Conservation (phyloP, 2,888 invertebrate genomes). For the Apotomis turbidana region DNA sequence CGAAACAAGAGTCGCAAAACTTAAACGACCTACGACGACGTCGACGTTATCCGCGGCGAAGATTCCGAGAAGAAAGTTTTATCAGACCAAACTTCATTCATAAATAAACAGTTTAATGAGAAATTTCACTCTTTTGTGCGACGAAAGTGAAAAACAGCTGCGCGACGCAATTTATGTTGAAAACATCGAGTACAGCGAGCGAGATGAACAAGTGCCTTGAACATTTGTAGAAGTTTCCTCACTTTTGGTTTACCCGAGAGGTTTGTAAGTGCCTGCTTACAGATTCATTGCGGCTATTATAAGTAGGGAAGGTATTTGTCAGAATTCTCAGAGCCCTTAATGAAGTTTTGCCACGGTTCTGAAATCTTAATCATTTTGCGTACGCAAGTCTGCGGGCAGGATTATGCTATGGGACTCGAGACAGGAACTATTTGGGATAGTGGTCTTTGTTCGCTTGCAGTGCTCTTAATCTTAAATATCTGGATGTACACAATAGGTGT, state of each 20-base stretch:
- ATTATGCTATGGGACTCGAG: constrained; percentile 9
- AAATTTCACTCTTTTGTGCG: constrained; percentile 41
- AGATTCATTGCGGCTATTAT: constrained; percentile 48
- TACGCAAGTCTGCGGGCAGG: constrained; percentile 23
- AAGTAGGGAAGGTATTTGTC: constrained; percentile 30
- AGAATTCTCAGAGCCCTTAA: constrained; percentile 49
- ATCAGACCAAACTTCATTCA: constrained; percentile 39
- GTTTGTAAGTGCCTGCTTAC: constrained; percentile 55
- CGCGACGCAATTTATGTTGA: constrained; percentile 35
- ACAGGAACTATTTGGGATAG: constrained; percentile 15
- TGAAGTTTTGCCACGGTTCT: constrained; percentile 46
- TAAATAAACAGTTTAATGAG: constrained; percentile 40
- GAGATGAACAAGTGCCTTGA: constrained; percentile 28
- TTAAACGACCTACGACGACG: constrained; percentile 30
- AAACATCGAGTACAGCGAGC: constrained; percentile 30
- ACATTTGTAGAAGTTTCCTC: constrained; percentile 29
- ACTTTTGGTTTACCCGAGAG: constrained; percentile 45
- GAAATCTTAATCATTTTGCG: constrained; percentile 50
- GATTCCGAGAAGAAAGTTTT: constrained; percentile 37
- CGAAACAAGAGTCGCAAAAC: constrained; percentile 36
- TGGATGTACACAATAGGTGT: no score
- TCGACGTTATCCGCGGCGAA: constrained; percentile 30
- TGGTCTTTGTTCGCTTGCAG: background rate
- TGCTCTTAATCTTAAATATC: no score
- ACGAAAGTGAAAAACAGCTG: constrained; percentile 37